phyloP scores from a whole-genome alignment of 2,113 vertebrate genomes.

The Jacana jacana region DNA sequence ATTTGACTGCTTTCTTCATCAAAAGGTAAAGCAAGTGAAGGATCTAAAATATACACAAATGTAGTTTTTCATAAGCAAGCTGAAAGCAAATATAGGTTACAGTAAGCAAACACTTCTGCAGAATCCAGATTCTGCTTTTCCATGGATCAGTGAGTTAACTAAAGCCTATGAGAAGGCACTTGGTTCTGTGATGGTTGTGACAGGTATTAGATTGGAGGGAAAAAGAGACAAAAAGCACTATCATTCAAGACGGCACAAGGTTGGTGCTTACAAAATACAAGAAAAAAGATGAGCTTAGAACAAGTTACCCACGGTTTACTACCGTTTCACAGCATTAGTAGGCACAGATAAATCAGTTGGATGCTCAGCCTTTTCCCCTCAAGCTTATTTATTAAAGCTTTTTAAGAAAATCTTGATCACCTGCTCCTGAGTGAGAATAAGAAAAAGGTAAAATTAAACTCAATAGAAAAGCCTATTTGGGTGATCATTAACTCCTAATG shows the following conservation, averaged over 20 bases:
- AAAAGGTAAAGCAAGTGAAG: not conserved
- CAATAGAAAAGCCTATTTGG: not conserved
- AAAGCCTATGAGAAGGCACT: conserved; percentile 13
- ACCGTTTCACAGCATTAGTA: not conserved
- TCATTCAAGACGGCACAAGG: not conserved
- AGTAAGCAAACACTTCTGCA: not conserved
- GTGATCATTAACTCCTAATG: not conserved
- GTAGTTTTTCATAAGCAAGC: not conserved
- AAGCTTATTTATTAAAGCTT: not conserved
- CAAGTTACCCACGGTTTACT: not conserved
- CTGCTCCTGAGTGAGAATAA: not conserved
- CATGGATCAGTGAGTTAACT: conserved; percentile 45
- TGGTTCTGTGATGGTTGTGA: not conserved
- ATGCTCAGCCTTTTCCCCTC: not conserved
- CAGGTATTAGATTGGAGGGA: conserved; percentile 19
- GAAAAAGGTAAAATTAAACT: not conserved
- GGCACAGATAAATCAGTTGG: not conserved
- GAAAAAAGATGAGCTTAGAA: not conserved
- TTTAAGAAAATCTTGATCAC: not conserved
- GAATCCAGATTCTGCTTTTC: not conserved
- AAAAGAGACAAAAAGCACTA: conserved; percentile 1
- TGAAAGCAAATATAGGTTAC: not conserved
- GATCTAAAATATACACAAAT: not conserved
- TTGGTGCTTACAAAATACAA: not conserved
- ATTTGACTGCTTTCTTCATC: not conserved